Evolutionary conservation across 37 sponge, comb jelly and placozoan species (phyloP).

Genomic region (Halisarca cf. caerulea): DNA sequence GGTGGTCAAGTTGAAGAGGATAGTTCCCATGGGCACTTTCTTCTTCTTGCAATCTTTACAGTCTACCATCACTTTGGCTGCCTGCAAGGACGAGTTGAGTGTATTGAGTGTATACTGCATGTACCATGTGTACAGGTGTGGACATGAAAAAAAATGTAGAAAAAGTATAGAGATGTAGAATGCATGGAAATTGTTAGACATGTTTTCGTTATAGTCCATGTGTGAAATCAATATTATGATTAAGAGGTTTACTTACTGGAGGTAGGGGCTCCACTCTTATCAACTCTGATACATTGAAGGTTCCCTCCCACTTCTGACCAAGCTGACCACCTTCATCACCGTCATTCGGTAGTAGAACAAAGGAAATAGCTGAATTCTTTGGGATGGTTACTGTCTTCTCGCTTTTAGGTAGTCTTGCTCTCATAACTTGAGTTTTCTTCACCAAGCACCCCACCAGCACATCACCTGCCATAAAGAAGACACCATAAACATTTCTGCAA

Average conservation of each 20-base stretch:
- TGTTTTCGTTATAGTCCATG: no score
- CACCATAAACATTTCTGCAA: no score
- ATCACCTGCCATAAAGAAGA: no score
- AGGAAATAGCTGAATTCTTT: background rate
- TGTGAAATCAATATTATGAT: no score
- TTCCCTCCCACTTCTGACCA: background rate
- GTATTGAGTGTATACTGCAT: no score
- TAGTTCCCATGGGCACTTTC: background rate
- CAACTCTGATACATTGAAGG: background rate
- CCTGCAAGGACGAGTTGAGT: background rate
- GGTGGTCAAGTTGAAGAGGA: background rate
- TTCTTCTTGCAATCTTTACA: background rate
- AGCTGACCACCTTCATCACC: background rate
- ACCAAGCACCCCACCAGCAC: background rate
- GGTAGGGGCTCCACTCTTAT: background rate
- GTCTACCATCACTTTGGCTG: background rate
- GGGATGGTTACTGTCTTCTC: background rate
- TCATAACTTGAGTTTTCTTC: background rate
- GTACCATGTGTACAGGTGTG: no score
- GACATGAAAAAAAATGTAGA: no score
- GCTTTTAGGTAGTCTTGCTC: background rate
- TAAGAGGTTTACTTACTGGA: no score
- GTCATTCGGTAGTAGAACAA: background rate
- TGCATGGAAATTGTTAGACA: no score
- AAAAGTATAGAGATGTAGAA: no score